Percentiles rank a stretch among this genome's conserved stretches.
phyloP scores from a whole-genome alignment of 1,140 invertebrate species.

The Conus betulinus region DNA sequence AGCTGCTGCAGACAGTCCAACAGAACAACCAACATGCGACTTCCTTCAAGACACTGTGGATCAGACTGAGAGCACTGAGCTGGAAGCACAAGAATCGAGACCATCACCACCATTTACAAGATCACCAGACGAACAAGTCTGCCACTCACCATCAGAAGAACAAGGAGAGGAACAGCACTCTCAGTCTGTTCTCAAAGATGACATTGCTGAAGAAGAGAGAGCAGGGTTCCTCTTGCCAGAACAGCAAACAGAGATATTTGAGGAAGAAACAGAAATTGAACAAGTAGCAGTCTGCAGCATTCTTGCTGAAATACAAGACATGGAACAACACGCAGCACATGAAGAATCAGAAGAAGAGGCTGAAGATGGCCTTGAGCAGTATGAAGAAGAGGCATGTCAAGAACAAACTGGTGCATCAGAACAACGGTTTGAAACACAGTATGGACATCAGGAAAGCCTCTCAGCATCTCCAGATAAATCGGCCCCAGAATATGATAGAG shows the following conservation, averaged over 20 bases:
- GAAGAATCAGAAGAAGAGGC: slow-evolving; percentile 38
- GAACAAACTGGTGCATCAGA: slow-evolving; percentile 33
- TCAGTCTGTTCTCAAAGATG: background rate
- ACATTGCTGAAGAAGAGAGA: slow-evolving; percentile 25
- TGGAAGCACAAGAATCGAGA: background rate
- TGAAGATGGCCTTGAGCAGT: slow-evolving; percentile 44
- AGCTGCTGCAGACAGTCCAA: slow-evolving; percentile 21
- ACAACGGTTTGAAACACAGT: background rate
- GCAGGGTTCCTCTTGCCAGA: background rate
- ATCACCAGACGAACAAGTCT: background rate
- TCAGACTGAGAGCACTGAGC: background rate
- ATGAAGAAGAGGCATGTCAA: slow-evolving; percentile 45
- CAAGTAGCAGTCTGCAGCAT: slow-evolving; percentile 4
- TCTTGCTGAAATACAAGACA: slow-evolving; percentile 34
- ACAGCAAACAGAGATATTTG: slow-evolving; percentile 19
- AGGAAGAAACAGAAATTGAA: slow-evolving; percentile 21
- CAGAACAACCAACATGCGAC: background rate
- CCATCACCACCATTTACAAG: background rate
- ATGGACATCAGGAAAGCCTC: too few relatives aligned
- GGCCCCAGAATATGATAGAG: too few relatives aligned
- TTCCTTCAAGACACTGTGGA: background rate
- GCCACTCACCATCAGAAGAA: background rate
- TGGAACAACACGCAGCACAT: slow-evolving; percentile 28
- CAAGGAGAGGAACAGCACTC: background rate
- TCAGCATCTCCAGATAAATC: too few relatives aligned